Percentiles rank a stretch among this genome's conserved stretches.
phyloP scores from a whole-genome alignment of 2,888 invertebrate species.

The Onthophagus sagittarius region DNA sequence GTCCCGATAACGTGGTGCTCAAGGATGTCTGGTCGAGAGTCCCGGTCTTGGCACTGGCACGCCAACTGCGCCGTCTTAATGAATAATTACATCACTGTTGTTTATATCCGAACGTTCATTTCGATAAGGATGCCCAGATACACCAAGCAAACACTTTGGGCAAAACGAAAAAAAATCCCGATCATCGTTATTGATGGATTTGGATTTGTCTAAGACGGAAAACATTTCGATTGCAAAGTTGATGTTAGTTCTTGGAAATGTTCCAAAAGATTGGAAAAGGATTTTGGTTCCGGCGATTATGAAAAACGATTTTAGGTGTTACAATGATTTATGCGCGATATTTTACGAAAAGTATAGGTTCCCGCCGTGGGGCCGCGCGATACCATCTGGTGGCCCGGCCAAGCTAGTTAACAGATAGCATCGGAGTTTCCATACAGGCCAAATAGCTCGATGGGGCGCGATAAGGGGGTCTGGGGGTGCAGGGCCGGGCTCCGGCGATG shows the following conservation, averaged over 20 bases:
- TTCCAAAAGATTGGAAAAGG: background rate
- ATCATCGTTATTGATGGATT: background rate
- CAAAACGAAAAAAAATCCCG: background rate
- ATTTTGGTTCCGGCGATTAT: slow-evolving; percentile 20
- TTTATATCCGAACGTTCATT: slow-evolving; percentile 24
- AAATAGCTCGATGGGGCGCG: slow-evolving; percentile 45
- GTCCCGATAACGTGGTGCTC: slow-evolving; percentile 17
- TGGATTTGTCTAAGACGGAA: background rate
- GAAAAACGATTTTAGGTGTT: slow-evolving; percentile 33
- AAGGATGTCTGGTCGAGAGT: slow-evolving; percentile 20
- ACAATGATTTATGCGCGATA: slow-evolving; percentile 45
- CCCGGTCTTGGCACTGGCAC: slow-evolving; percentile 23
- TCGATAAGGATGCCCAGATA: slow-evolving; percentile 23
- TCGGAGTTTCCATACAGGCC: slow-evolving; percentile 50
- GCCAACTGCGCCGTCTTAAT: slow-evolving; percentile 36
- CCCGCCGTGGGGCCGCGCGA: slow-evolving; percentile 27
- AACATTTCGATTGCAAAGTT: background rate
- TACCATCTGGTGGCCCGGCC: slow-evolving; percentile 48
- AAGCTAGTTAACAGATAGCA: slow-evolving; percentile 58
- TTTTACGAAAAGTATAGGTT: slow-evolving; percentile 41
- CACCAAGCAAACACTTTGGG: background rate
- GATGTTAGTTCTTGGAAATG: background rate
- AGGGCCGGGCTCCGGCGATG: slow-evolving; percentile 38
- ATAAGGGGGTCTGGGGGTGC: slow-evolving; percentile 37
- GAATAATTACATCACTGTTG: slow-evolving; percentile 39